Evolutionary conservation across 2,797 vertebrate species (phyloP).

Genomic region (Anabacerthia variegaticeps): DNA sequence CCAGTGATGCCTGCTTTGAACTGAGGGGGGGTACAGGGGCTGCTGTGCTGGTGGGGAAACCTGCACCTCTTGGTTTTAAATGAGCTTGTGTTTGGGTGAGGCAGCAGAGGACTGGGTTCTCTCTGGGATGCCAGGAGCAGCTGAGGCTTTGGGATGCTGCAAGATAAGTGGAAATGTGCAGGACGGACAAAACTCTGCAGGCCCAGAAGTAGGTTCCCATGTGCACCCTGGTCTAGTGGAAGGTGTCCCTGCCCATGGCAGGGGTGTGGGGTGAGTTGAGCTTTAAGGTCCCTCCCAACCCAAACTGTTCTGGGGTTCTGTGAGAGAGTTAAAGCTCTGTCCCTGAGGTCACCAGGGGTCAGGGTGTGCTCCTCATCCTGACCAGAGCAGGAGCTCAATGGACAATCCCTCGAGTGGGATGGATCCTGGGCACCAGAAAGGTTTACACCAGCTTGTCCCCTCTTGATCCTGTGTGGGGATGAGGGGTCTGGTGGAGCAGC

Average conservation of each 20-base stretch:
- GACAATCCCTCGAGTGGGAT: fast-evolving
- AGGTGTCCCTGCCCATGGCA: background rate
- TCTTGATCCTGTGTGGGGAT: fast-evolving
- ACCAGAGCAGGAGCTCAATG: background rate
- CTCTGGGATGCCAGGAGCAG: background rate
- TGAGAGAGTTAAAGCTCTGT: background rate
- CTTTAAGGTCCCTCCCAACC: background rate
- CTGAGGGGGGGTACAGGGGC: background rate
- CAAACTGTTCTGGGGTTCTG: background rate
- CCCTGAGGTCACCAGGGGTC: fast-evolving
- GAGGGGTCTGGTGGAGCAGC: background rate
- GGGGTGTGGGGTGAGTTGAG: background rate
- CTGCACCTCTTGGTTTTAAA: background rate
- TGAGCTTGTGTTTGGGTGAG: background rate
- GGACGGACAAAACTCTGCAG: background rate
- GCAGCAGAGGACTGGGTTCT: background rate
- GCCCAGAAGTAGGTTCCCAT: background rate
- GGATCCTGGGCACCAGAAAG: background rate
- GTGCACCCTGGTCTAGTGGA: background rate
- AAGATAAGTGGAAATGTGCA: no score
- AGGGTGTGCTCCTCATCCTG: background rate
- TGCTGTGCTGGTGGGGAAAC: background rate
- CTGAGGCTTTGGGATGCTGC: background rate
- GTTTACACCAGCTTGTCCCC: background rate
- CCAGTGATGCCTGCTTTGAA: background rate